Conservation (phyloP, 2,888 invertebrate genomes). For the Itoplectis maculator region DNA sequence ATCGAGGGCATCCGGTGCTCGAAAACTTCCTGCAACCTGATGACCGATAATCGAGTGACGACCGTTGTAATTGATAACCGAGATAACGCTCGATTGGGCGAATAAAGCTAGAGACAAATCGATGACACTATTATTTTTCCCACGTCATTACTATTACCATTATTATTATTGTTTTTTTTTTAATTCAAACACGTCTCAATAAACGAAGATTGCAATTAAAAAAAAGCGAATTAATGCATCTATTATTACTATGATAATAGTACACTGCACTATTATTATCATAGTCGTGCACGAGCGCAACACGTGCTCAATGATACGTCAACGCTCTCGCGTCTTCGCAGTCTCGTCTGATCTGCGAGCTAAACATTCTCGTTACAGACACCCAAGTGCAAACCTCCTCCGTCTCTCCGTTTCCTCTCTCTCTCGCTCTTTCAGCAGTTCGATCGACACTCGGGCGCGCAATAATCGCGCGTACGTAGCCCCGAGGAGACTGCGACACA, state of each 20-base stretch:
- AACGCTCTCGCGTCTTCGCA: slow-evolving; percentile 23
- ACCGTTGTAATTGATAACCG: slow-evolving; percentile 5
- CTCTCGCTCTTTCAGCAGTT: background rate
- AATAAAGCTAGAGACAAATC: slow-evolving; percentile 3
- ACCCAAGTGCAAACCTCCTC: slow-evolving; percentile 5
- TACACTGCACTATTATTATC: slow-evolving; percentile 1
- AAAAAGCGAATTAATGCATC: slow-evolving; percentile 7
- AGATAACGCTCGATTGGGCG: slow-evolving; percentile 13
- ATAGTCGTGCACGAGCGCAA: background rate
- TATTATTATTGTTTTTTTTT: too few relatives aligned
- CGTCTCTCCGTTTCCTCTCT: background rate
- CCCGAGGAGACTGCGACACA: slow-evolving; percentile 42
- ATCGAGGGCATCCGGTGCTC: slow-evolving; percentile 50
- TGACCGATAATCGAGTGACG: slow-evolving; percentile 57
- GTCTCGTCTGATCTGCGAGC: slow-evolving; percentile 18
- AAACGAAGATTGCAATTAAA: background rate
- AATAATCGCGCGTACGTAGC: slow-evolving; percentile 30
- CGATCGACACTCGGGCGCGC: background rate
- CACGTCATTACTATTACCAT: background rate
- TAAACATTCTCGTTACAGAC: slow-evolving; percentile 27
- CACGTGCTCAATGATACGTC: slow-evolving; percentile 29
- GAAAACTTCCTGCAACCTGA: slow-evolving; percentile 41
- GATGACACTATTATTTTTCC: slow-evolving; percentile 29
- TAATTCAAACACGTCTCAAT: too few relatives aligned
- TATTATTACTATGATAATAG: slow-evolving; percentile 4